Conservation (phyloP, 1,140 invertebrate genomes). For the Apolygus lucorum region DNA sequence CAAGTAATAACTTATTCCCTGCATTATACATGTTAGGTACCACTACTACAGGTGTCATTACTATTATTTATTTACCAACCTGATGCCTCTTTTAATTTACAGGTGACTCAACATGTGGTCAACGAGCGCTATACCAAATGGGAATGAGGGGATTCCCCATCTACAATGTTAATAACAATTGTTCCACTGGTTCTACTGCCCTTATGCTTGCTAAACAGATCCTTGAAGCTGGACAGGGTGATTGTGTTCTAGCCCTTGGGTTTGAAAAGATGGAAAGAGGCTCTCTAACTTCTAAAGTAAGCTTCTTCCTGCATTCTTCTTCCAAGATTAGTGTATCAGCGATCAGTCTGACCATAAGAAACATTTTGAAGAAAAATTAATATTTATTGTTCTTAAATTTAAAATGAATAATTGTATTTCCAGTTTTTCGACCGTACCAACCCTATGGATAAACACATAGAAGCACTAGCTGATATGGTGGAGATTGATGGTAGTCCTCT, state of each 20-base stretch:
- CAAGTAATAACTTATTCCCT: too few relatives aligned
- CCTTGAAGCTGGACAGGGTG: slow-evolving; percentile 69
- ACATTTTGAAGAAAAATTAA: too few relatives aligned
- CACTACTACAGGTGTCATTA: too few relatives aligned
- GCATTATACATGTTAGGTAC: too few relatives aligned
- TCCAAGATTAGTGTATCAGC: too few relatives aligned
- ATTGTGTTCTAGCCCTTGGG: slow-evolving; percentile 86
- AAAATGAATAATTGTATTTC: too few relatives aligned
- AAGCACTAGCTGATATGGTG: slow-evolving; percentile 69
- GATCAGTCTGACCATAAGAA: too few relatives aligned
- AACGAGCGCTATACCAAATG: slow-evolving; percentile 86
- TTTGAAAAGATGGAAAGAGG: slow-evolving; percentile 98
- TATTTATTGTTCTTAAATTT: too few relatives aligned
- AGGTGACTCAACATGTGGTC: slow-evolving; percentile 92
- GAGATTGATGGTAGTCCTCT: slow-evolving; percentile 73
- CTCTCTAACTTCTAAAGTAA: slow-evolving; percentile 64
- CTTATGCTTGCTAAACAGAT: slow-evolving; percentile 84
- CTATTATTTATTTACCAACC: too few relatives aligned
- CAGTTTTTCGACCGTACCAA: slow-evolving; percentile 80
- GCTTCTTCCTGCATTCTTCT: slow-evolving; percentile 17
- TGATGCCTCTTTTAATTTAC: too few relatives aligned
- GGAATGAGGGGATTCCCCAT: slow-evolving; percentile 96
- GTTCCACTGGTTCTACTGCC: slow-evolving; percentile 90
- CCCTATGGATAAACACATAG: slow-evolving; percentile 88
- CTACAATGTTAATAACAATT: slow-evolving; percentile 98